These are phyloP conservation scores for Serilophus lunatus DNA, from an alignment of 2,113 vertebrate genomes.

Conservation along the genomic window DNA sequence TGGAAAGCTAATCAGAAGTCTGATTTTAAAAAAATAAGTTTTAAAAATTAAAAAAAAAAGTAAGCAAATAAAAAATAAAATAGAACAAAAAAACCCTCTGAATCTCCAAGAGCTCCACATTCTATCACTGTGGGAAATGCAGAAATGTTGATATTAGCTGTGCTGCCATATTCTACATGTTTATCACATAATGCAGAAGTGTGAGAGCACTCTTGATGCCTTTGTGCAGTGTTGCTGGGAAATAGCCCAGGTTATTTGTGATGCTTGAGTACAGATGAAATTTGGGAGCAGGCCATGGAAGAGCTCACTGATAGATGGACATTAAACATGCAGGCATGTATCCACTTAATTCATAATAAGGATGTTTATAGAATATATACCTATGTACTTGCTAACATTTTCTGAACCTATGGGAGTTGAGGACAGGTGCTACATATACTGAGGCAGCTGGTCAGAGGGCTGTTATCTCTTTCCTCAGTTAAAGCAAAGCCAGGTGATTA, in stretches of 20 bases:
- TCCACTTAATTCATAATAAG: background rate
- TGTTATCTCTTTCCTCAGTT: background rate
- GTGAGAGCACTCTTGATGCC: fast-evolving
- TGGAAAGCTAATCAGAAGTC: background rate
- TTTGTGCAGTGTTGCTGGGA: background rate
- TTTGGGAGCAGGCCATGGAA: background rate
- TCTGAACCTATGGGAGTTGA: background rate
- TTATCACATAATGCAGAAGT: background rate
- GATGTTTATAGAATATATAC: background rate
- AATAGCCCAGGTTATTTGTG: background rate
- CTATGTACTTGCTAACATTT: background rate
- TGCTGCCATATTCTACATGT: background rate
- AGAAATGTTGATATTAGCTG: background rate
- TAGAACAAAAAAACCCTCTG: background rate
- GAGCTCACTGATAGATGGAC: background rate
- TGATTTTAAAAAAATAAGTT: background rate
- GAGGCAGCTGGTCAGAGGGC: background rate
- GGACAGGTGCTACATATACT: background rate
- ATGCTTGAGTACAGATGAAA: background rate
- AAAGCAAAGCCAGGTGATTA: background rate
- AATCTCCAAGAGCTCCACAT: background rate
- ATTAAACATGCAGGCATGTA: background rate
- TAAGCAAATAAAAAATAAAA: background rate
- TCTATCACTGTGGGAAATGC: background rate
- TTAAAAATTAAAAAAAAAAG: background rate